Evolutionary conservation across 2,113 vertebrate species (phyloP).

Genomic region (Gadus chalcogrammus): DNA sequence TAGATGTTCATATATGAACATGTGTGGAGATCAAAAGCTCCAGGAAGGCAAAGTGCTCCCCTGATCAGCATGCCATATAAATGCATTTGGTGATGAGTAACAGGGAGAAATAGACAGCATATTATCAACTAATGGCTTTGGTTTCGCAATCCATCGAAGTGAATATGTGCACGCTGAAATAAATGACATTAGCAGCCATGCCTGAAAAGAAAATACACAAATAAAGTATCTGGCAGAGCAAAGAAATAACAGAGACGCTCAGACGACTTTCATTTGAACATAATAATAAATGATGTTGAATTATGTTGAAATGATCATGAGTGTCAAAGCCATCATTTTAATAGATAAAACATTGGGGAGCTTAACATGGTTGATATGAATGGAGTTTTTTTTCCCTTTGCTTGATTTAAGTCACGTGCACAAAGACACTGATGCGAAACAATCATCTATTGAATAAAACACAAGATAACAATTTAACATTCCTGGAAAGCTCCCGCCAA

Average conservation of each 20-base stretch:
- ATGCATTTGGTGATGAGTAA: constrained; percentile 71
- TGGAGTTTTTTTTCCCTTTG: too few relatives aligned
- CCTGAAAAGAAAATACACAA: background rate
- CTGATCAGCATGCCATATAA: constrained; percentile 55
- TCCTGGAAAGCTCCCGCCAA: too few relatives aligned
- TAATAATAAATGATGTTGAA: background rate
- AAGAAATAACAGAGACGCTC: constrained; percentile 4
- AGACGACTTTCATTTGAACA: background rate
- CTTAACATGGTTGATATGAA: background rate
- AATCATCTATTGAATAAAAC: too few relatives aligned
- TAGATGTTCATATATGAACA: constrained; percentile 15
- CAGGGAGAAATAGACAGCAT: constrained; percentile 64
- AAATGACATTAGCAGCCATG: constrained; percentile 57
- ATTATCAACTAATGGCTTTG: constrained; percentile 70
- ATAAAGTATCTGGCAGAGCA: constrained; percentile 2
- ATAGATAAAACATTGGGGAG: background rate
- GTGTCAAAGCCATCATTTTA: constrained; percentile 7
- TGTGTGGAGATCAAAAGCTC: constrained; percentile 14
- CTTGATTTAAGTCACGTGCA: too few relatives aligned
- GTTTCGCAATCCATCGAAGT: constrained; percentile 60
- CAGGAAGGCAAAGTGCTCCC: constrained; percentile 59
- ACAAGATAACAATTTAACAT: too few relatives aligned
- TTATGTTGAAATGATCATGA: background rate
- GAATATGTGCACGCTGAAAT: constrained; percentile 65
- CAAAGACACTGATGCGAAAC: too few relatives aligned